These are phyloP conservation scores for Irena cyanogastra DNA, from an alignment of 2,113 vertebrate genomes.

Conservation along the genomic window DNA sequence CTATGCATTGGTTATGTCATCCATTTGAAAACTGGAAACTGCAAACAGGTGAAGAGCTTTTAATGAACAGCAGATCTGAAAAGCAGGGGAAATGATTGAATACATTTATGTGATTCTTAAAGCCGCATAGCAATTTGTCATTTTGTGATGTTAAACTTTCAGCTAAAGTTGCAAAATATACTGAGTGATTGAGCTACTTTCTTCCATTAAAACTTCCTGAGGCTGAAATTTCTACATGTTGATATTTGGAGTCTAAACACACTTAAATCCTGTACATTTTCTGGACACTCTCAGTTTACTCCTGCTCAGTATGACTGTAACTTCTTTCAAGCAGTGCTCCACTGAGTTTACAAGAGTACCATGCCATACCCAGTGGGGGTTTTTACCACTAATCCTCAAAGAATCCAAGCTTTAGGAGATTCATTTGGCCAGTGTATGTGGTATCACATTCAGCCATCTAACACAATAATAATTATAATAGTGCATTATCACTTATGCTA, in stretches of 20 bases:
- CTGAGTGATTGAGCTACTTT: conserved; percentile 28
- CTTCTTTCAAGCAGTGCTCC: not conserved
- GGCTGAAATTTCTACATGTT: conserved; percentile 32
- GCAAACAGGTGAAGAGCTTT: not conserved
- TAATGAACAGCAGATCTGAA: conserved; percentile 19
- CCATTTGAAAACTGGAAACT: conserved; percentile 6
- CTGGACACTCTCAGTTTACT: not conserved
- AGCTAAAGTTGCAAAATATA: conserved; percentile 25
- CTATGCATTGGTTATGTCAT: conserved; percentile 31
- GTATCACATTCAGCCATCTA: not conserved
- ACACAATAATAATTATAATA: not conserved
- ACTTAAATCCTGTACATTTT: not conserved
- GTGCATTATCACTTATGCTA: not conserved
- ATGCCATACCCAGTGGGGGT: not conserved
- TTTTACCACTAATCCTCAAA: not conserved
- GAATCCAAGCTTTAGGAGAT: not conserved
- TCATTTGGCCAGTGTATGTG: not conserved
- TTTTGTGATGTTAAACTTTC: conserved; percentile 33
- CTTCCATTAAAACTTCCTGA: conserved; percentile 36
- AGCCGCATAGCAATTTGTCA: conserved; percentile 43
- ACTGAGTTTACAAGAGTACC: not conserved
- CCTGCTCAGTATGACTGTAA: not conserved
- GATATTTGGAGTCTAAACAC: not conserved
- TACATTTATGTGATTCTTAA: conserved; percentile 38
- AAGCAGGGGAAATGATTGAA: conserved; percentile 40